Percentiles rank a stretch among this genome's conserved stretches.
Conservation (phyloP, 2,797 vertebrate genomes). For the Lindbergichthys nudifrons region DNA sequence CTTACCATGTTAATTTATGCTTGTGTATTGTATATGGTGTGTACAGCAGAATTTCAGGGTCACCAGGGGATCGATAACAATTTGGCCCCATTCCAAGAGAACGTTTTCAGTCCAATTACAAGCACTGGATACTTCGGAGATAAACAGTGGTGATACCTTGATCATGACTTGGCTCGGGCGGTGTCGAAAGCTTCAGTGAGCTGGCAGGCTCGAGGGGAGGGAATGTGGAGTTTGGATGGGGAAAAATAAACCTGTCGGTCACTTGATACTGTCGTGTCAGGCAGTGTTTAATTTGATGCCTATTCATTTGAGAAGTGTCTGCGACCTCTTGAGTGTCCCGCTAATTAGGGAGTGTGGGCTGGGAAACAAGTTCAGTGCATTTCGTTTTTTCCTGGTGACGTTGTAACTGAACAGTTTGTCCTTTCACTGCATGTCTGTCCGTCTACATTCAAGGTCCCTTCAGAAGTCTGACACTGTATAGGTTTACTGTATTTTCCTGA, state of each 20-base stretch:
- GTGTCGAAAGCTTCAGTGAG: conserved; percentile 9
- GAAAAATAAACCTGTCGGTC: conserved; percentile 61
- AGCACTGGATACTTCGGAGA: conserved; percentile 26
- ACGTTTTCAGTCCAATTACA: conserved; percentile 21
- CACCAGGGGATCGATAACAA: conserved; percentile 20
- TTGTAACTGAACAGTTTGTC: not conserved
- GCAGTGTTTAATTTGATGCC: conserved; percentile 38
- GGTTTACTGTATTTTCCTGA: not conserved
- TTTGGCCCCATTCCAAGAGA: conserved; percentile 28
- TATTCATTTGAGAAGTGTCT: conserved; percentile 47
- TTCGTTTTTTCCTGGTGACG: not conserved
- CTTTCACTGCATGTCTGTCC: not conserved
- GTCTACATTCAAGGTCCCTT: too few species aligned
- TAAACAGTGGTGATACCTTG: conserved; percentile 53
- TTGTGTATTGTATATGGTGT: conserved; percentile 28
- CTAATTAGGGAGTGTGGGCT: conserved; percentile 25
- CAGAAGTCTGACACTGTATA: not conserved
- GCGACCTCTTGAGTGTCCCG: conserved; percentile 23
- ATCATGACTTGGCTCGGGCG: conserved; percentile 50
- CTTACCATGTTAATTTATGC: conserved; percentile 25
- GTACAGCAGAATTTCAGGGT: conserved; percentile 31
- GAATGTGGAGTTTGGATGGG: conserved; percentile 26
- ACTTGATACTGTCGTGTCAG: conserved; percentile 47
- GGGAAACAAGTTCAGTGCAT: conserved; percentile 18
- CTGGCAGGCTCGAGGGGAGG: conserved; percentile 32